Conservation (phyloP, 2,888 invertebrate genomes). For the Endotricha flammealis region DNA sequence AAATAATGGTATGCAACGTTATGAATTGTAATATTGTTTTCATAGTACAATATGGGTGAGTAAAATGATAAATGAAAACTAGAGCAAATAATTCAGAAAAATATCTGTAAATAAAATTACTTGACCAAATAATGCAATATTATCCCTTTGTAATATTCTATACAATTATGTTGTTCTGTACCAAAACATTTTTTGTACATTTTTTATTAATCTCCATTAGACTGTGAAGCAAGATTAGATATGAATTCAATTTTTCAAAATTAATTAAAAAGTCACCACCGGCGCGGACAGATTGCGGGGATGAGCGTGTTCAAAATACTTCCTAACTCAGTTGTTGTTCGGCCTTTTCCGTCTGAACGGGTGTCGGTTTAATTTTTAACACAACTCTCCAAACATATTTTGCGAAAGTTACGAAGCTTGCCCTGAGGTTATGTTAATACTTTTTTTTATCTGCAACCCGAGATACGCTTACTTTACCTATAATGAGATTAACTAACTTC, state of each 20-base stretch:
- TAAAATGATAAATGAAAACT: too few species aligned
- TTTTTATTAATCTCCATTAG: conserved; percentile 5
- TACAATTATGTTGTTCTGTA: too few species aligned
- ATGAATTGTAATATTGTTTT: too few species aligned
- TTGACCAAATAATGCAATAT: too few species aligned
- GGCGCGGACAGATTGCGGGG: conserved; percentile 32
- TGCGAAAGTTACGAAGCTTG: conserved; percentile 1
- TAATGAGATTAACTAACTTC: not conserved
- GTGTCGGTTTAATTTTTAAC: conserved; percentile 30
- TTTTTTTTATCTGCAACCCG: not conserved
- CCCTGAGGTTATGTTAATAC: not conserved
- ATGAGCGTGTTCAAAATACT: conserved; percentile 69
- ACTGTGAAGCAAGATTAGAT: conserved; percentile 42
- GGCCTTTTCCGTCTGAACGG: conserved; percentile 47
- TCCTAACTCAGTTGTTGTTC: conserved; percentile 44
- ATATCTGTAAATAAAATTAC: too few species aligned
- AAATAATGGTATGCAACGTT: too few species aligned
- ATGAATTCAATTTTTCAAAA: conserved; percentile 48
- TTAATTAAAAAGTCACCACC: conserved; percentile 62
- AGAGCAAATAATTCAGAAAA: too few species aligned
- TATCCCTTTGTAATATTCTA: too few species aligned
- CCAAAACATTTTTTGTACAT: too few species aligned
- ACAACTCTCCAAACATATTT: conserved; percentile 10
- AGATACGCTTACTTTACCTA: not conserved
- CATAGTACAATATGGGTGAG: too few species aligned